A percentile compares a stretch with the other conserved stretches of the same genome.
Conservation (phyloP, 2,113 vertebrate genomes). For the Motacilla alba region DNA sequence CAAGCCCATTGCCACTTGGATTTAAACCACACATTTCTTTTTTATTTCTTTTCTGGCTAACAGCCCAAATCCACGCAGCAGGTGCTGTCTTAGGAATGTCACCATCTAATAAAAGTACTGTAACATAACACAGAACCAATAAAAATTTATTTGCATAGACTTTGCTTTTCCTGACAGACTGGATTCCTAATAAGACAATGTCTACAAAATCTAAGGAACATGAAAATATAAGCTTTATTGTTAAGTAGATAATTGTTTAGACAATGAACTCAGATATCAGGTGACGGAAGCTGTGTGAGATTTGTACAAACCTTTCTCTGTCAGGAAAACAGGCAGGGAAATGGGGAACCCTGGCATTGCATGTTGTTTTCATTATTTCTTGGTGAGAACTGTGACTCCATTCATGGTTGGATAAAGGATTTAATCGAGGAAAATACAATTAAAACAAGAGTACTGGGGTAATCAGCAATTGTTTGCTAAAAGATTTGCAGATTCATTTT, state of each 20-base stretch:
- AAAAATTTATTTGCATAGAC: slow-evolving; percentile 48
- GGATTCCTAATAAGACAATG: slow-evolving; percentile 58
- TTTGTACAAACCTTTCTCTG: neutral
- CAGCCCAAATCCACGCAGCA: slow-evolving; percentile 66
- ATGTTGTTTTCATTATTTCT: neutral
- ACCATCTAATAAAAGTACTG: slow-evolving; percentile 67
- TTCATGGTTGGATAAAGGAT: neutral
- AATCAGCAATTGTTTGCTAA: neutral
- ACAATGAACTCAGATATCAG: neutral
- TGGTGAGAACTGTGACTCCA: neutral
- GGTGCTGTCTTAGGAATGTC: slow-evolving; percentile 73
- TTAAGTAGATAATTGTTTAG: neutral
- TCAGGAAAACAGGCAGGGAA: neutral
- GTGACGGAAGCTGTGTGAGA: slow-evolving; percentile 3
- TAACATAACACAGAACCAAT: slow-evolving; percentile 70
- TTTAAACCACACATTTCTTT: slow-evolving; percentile 58
- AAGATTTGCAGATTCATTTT: neutral
- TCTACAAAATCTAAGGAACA: slow-evolving; percentile 31
- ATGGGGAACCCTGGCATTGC: neutral
- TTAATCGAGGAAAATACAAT: slow-evolving; percentile 1
- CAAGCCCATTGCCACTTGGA: slow-evolving; percentile 10
- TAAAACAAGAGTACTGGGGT: neutral
- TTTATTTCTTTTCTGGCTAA: slow-evolving; percentile 69
- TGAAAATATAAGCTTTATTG: slow-evolving; percentile 20
- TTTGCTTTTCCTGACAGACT: slow-evolving; percentile 63